Evolutionary conservation across 2,113 vertebrate species (phyloP).

Genomic region (Muntiacus muntjak): DNA sequence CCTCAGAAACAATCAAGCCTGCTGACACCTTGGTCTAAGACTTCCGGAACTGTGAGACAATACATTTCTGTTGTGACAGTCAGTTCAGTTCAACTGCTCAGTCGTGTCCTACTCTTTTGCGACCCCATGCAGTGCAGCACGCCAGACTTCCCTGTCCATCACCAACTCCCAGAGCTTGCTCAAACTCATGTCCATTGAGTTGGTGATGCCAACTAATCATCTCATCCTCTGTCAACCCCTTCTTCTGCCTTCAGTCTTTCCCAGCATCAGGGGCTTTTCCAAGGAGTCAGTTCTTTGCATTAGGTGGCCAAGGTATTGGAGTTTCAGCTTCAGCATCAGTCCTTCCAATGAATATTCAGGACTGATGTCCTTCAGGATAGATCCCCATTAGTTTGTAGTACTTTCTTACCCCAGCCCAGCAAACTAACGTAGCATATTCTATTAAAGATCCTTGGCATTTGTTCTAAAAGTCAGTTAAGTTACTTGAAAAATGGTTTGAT

Average conservation of each 20-base stretch:
- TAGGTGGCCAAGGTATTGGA: not conserved
- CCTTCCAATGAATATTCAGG: not conserved
- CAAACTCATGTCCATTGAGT: not conserved
- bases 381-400: not conserved
- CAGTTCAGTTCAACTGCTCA: not conserved
- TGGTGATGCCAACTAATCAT: not conserved
- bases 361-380: not conserved
- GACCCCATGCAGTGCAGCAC: rapidly evolving
- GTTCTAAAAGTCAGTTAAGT: not conserved
- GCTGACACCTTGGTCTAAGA: not conserved
- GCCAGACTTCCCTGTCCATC: not conserved
- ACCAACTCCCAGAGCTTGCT: not conserved
- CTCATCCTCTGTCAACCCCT: not conserved
- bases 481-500: not conserved
- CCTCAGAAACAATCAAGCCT: not conserved
- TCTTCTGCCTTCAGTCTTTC: not conserved
- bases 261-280: not conserved
- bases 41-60: not conserved
- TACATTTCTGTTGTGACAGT: not conserved
- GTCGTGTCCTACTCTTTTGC: not conserved
- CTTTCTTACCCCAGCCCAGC: not conserved
- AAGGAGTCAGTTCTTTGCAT: not conserved
- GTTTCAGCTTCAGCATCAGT: not conserved
- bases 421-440: not conserved
- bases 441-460: not conserved